phyloP scores from a whole-genome alignment of 2,797 vertebrate genomes.

The Gymnodraco acuticeps region DNA sequence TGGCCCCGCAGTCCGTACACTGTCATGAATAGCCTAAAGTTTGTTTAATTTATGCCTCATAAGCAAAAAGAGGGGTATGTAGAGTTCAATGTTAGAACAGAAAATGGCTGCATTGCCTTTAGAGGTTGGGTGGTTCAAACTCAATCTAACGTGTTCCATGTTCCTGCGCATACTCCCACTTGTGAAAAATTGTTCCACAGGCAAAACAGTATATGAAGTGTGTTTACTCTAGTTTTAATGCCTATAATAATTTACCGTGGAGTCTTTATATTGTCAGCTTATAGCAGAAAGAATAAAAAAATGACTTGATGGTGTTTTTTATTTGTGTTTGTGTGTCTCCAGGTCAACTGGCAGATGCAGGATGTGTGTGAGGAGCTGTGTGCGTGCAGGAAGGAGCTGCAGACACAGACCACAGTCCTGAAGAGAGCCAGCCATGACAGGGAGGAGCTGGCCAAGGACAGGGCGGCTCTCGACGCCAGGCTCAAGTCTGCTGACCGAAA shows the following conservation, averaged over 20 bases:
- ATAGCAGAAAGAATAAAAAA: constrained; percentile 14
- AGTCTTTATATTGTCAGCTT: neutral
- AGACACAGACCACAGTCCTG: constrained; percentile 76
- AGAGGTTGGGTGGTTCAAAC: constrained; percentile 13
- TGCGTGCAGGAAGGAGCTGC: constrained; percentile 79
- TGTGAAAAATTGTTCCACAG: neutral
- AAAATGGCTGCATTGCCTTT: constrained; percentile 26
- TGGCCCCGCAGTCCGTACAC: constrained; percentile 23
- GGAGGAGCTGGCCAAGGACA: constrained; percentile 83
- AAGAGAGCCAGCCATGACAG: constrained; percentile 76
- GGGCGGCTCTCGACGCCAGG: constrained; percentile 82
- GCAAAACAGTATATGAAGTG: neutral
- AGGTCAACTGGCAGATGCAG: constrained; percentile 82
- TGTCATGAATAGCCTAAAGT: constrained; percentile 34
- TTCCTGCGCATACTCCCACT: constrained; percentile 14
- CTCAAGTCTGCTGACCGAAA: constrained; percentile 83
- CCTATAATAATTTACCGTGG: neutral
- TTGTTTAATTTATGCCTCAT: constrained; percentile 54
- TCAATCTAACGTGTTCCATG: constrained; percentile 17
- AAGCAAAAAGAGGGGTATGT: constrained; percentile 6
- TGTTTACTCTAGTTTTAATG: constrained; percentile 22
- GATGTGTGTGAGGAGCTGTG: constrained; percentile 80
- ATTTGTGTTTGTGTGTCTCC: constrained; percentile 40
- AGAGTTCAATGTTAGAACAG: constrained; percentile 35
- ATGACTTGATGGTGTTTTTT: constrained; percentile 11